phyloP scores from a whole-genome alignment of 2,888 invertebrate genomes.

The Nymphalis c-album region DNA sequence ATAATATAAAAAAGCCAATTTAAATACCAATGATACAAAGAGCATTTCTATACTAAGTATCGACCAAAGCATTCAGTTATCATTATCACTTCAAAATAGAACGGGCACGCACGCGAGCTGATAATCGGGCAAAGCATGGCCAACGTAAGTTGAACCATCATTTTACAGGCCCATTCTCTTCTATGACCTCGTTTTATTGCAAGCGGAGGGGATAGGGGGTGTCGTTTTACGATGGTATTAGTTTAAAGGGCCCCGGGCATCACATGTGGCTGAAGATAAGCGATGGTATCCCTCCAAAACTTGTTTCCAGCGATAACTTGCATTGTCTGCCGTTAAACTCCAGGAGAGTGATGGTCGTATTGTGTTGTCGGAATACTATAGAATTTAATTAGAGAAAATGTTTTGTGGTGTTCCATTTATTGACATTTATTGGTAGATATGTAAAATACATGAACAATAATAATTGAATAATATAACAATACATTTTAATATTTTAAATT shows the following conservation, averaged over 20 bases:
- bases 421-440: background rate
- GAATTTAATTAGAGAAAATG: conserved; percentile 25
- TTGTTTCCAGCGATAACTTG: conserved; percentile 76
- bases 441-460: background rate
- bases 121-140: conserved; percentile 79
- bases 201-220: conserved; percentile 55
- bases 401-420: background rate
- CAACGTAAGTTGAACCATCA: conserved; percentile 57
- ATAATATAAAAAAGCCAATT: background rate
- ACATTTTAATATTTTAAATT: too few species aligned
- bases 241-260: conserved; percentile 74
- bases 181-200: conserved; percentile 65
- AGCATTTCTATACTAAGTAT: conserved; percentile 27
- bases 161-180: conserved; percentile 68
- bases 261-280: conserved; percentile 78
- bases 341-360: conserved; percentile 38
- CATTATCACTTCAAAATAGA: conserved; percentile 74
- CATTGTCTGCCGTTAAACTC: conserved; percentile 61
- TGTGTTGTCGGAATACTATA: conserved; percentile 25
- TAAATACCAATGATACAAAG: conserved; percentile 11
- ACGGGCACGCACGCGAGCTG: conserved; percentile 80
- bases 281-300: conserved; percentile 74
- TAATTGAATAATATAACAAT: background rate
- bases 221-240: conserved; percentile 63
- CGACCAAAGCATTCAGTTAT: conserved; percentile 60